Evolutionary conservation across 2,113 vertebrate genomes (phyloP).

Genomic region (Poeciliopsis occidentalis): DNA sequence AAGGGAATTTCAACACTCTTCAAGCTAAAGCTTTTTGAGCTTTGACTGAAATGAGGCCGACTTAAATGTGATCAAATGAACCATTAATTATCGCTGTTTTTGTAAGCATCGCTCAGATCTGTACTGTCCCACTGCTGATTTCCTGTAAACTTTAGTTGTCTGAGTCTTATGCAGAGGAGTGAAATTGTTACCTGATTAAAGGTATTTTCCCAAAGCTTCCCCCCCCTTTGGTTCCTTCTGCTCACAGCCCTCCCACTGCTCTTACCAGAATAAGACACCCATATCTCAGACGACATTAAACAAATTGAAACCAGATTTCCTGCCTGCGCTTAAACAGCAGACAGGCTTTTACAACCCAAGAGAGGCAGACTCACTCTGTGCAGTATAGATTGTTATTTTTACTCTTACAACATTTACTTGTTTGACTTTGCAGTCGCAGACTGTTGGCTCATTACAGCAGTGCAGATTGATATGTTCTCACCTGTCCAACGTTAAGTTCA

Average conservation of each 20-base stretch:
- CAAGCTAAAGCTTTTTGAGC: background rate
- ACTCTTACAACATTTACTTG: constrained; percentile 2
- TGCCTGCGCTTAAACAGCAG: constrained; percentile 41
- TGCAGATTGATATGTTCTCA: background rate
- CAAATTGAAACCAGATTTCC: constrained; percentile 73
- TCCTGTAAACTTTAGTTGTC: constrained; percentile 33
- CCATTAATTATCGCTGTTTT: background rate
- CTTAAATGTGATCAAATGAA: constrained; percentile 2
- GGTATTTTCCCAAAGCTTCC: constrained; percentile 44
- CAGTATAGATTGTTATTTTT: constrained; percentile 21
- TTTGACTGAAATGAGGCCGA: background rate
- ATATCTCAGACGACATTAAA: constrained; percentile 66
- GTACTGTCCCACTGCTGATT: background rate
- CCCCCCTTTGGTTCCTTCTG: constrained; percentile 9
- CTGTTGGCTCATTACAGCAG: constrained; percentile 1
- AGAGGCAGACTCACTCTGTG: constrained; percentile 28
- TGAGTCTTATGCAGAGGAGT: constrained; percentile 23
- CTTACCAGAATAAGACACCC: constrained; percentile 63
- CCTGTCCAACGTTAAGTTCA: background rate
- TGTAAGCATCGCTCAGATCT: constrained; percentile 2
- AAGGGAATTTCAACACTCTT: constrained; percentile 20
- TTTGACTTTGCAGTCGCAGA: constrained; percentile 11
- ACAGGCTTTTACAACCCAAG: constrained; percentile 42
- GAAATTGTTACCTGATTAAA: constrained; percentile 52
- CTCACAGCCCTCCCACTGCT: constrained; percentile 52